phyloP scores from a whole-genome alignment of 37 sponge, comb jelly and placozoan genomes.

The Trichoplax adhaerens region DNA sequence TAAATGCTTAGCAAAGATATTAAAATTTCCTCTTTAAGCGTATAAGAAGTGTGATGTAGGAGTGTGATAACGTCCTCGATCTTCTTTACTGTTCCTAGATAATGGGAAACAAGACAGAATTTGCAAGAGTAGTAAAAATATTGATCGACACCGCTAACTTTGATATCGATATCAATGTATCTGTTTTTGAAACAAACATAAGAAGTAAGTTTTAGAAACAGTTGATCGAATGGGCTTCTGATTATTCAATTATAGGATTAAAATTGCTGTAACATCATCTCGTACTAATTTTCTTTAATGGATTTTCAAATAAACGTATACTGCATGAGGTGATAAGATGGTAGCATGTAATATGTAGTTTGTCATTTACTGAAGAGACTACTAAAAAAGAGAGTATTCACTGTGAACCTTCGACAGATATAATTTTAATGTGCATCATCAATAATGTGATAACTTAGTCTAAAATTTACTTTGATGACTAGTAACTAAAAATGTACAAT shows the following conservation, averaged over 20 bases:
- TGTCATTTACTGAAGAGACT: no score
- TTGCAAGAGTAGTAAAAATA: constrained; percentile 59
- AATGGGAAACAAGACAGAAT: constrained; percentile 71
- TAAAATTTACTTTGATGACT: not conserved
- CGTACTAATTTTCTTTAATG: no score
- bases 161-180: constrained; percentile 57
- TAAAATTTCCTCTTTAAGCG: not conserved
- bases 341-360: no score
- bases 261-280: no score
- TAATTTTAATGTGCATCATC: not conserved
- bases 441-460: not conserved
- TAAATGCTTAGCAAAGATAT: not conserved
- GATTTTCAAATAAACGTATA: no score
- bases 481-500: no score
- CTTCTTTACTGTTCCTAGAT: constrained; percentile 16
- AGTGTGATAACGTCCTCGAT: constrained; percentile 1
- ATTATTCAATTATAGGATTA: no score
- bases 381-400: no score
- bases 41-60: not conserved
- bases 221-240: no score
- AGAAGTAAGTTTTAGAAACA: constrained; percentile 23
- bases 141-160: constrained; percentile 66
- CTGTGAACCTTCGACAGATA: no score
- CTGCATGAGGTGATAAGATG: no score
- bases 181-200: constrained; percentile 96